Base-by-base conservation (phyloP, 2,113 vertebrate species). In the Pycnonotus jocosus region DNA sequence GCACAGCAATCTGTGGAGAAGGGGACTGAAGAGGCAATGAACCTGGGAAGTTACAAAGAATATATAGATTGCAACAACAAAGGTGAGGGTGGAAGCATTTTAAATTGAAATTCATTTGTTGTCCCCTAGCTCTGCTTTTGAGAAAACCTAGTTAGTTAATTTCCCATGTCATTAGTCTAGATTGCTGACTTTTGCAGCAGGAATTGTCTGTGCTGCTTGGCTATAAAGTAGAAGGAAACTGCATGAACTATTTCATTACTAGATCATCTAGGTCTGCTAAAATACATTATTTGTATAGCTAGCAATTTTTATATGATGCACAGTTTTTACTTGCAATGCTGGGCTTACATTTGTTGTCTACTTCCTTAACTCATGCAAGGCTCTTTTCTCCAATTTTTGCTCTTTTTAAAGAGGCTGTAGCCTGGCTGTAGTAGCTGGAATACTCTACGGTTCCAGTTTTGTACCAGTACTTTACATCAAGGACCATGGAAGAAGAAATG, bases 391-490 rank as follows among this genome's bases (percentile, higher is more conserved):
- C 22, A 8, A 12, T 35, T 76, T 81, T 89, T 92, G 2, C 12
- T 92, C 23, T 91, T 78, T 96, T 91, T 89, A 58, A 94, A 99
- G 99, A 83, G 99, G 99, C 30, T 99, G 98, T 95, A 91, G 97
- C 82, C 97, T 99, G 30, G 98, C 99, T 9, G 96, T 98, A 48
- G 40, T 97, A 62, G 98, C 98, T 18, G 99, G 99, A 61, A 92
- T 99, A 81, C 86, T 99, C 31, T 99, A 98, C 0, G 98, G 99
- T 28, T 98, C 97, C 33, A 98, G 98, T 47, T 98, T 99, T 92
- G 71, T 98, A 37, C 99, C 99, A 8, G 95, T 99, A 45, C 98
- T 99, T 88, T 99, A 99, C 93, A 99, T 99, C 78, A 99, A 99
- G 97, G 98, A 98, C 91, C 98, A 98, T 48, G 98, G 98, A 45